Conservation (phyloP, 2,888 invertebrate genomes). For the Zygothrica quintamaculata region DNA sequence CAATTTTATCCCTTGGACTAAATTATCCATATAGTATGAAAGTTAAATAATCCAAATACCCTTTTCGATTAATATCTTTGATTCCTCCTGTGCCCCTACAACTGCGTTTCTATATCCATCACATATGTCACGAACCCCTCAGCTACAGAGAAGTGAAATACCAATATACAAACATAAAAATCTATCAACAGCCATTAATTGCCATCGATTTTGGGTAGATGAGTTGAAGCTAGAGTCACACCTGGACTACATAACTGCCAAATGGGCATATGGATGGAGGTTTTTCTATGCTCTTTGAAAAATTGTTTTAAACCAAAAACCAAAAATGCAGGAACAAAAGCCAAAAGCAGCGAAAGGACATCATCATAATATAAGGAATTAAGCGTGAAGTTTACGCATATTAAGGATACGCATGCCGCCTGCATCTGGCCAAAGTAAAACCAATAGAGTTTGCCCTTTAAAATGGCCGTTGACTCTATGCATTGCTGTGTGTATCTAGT, state of each 20-base stretch:
- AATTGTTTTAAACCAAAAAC: slow-evolving; percentile 58
- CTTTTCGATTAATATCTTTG: too few relatives aligned
- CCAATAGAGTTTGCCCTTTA: slow-evolving; percentile 36
- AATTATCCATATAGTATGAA: too few relatives aligned
- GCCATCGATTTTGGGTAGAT: slow-evolving; percentile 48
- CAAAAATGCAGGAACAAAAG: slow-evolving; percentile 68
- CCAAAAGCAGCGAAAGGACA: slow-evolving; percentile 78
- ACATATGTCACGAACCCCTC: slow-evolving; percentile 38
- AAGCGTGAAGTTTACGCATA: slow-evolving; percentile 84
- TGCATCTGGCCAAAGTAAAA: slow-evolving; percentile 69
- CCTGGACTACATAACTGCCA: slow-evolving; percentile 55
- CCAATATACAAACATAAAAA: slow-evolving; percentile 78
- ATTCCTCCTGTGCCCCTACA: slow-evolving; percentile 6
- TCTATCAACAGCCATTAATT: slow-evolving; percentile 76
- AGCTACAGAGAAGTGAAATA: slow-evolving; percentile 47
- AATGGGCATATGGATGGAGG: slow-evolving; percentile 34
- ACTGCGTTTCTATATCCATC: slow-evolving; percentile 24
- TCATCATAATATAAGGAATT: slow-evolving; percentile 81
- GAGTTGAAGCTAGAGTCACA: slow-evolving; percentile 52
- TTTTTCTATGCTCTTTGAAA: too few relatives aligned
- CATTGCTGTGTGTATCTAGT: slow-evolving; percentile 4
- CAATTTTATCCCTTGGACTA: too few relatives aligned
- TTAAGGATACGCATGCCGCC: slow-evolving; percentile 79
- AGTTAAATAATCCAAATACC: too few relatives aligned
- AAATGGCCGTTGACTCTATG: slow-evolving; percentile 34